These are phyloP conservation scores for Pseudoatta argentina DNA, from an alignment of 1,140 invertebrate genomes.

Conservation along the genomic window DNA sequence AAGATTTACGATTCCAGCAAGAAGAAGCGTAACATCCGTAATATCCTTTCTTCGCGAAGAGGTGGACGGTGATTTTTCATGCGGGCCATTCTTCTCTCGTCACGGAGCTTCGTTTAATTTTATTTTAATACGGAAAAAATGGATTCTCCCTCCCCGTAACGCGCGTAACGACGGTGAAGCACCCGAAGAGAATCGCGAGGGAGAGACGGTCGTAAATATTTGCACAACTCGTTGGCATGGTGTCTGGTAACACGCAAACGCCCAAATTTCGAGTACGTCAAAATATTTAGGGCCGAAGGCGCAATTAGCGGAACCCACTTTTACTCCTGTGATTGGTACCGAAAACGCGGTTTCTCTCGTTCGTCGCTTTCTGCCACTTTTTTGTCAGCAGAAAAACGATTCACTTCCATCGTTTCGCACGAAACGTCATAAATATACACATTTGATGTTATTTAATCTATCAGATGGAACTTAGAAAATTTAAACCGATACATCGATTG, in stretches of 20 bases:
- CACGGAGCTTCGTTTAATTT: conserved; percentile 62
- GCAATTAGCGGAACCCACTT: conserved; percentile 31
- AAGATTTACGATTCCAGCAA: conserved; percentile 75
- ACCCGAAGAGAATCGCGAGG: conserved; percentile 14
- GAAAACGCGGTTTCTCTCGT: background rate
- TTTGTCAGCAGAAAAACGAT: background rate
- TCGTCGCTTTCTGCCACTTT: background rate
- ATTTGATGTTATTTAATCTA: background rate
- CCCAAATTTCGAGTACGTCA: conserved; percentile 25
- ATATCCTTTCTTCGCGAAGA: conserved; percentile 67
- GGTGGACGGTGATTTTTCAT: conserved; percentile 70
- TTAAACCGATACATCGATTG: background rate
- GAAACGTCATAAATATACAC: background rate
- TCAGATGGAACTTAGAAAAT: background rate
- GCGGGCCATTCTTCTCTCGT: conserved; percentile 50
- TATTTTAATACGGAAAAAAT: conserved; percentile 64
- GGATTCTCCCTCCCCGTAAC: background rate
- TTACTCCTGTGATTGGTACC: background rate
- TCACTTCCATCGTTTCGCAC: background rate
- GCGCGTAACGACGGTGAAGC: background rate
- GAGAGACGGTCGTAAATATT: conserved; percentile 47
- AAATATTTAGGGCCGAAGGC: conserved; percentile 47
- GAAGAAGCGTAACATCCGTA: conserved; percentile 74
- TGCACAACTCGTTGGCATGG: conserved; percentile 14
- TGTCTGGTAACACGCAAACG: conserved; percentile 24